Evolutionary conservation across 2,797 vertebrate genomes (phyloP).

Genomic region (Catostomus latipinnis): DNA sequence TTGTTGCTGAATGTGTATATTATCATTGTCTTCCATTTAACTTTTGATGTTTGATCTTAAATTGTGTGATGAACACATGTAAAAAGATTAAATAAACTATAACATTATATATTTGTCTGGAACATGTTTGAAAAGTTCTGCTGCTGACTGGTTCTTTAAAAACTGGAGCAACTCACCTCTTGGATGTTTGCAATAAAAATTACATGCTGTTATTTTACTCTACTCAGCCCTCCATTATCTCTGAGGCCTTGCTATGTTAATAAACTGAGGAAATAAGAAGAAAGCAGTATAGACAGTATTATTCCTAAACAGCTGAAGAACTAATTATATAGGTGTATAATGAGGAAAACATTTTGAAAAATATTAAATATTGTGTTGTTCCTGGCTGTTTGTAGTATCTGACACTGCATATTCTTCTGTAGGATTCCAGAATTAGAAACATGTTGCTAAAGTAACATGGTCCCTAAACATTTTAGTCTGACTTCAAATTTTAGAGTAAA

Average conservation of each 20-base stretch:
- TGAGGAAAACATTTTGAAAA: too few species aligned
- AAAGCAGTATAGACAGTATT: too few species aligned
- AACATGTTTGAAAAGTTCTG: background rate
- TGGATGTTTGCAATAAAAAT: background rate
- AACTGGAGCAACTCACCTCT: background rate
- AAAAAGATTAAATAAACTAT: conserved; percentile 45
- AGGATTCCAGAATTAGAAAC: too few species aligned
- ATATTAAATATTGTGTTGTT: too few species aligned
- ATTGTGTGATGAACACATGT: conserved; percentile 3
- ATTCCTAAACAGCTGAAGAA: too few species aligned
- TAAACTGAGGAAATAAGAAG: conserved; percentile 5
- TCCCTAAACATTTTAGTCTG: too few species aligned
- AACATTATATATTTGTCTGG: conserved; percentile 28
- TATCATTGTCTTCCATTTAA: conserved; percentile 11
- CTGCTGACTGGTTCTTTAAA: background rate
- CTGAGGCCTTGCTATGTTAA: conserved; percentile 30
- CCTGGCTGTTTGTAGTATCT: too few species aligned
- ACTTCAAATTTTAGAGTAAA: too few species aligned
- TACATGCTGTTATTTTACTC: conserved; percentile 47
- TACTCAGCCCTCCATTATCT: conserved; percentile 13
- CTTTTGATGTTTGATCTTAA: conserved; percentile 36
- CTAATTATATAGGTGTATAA: too few species aligned
- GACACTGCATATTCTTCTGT: too few species aligned
- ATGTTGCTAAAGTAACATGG: too few species aligned
- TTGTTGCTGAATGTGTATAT: background rate